These are phyloP conservation scores for Phoenicopterus ruber DNA, from an alignment of 2,113 vertebrate species.

Conservation along the genomic window DNA sequence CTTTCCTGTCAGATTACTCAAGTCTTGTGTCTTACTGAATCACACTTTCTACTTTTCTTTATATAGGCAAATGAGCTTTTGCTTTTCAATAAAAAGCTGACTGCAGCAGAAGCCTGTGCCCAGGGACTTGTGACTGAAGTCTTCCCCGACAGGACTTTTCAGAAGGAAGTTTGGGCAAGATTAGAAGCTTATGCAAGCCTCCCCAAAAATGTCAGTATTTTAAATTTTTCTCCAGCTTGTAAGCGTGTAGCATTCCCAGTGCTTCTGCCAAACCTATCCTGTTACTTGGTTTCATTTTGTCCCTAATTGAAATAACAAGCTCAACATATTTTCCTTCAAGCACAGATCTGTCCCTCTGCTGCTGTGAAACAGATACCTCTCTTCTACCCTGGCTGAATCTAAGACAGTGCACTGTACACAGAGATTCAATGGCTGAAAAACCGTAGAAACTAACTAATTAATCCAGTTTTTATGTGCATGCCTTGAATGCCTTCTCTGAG, in stretches of 20 bases:
- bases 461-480: neutral
- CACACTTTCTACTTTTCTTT: neutral
- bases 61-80: conserved; percentile 87
- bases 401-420: neutral
- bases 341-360: neutral
- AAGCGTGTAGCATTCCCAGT: neutral
- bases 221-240: neutral
- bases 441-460: neutral
- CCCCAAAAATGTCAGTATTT: conserved; percentile 81
- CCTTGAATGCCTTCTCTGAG: neutral
- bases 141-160: conserved; percentile 86
- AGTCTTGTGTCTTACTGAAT: neutral
- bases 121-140: conserved; percentile 88
- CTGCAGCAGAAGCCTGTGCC: conserved; percentile 83
- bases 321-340: neutral
- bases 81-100: conserved; percentile 90
- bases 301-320: neutral
- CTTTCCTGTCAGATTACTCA: neutral
- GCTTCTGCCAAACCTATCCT: neutral
- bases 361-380: neutral
- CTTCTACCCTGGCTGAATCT: neutral
- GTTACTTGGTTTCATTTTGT: neutral
- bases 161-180: conserved; percentile 85
- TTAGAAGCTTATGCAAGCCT: conserved; percentile 80
- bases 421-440: neutral